Conservation (phyloP, 1,140 invertebrate genomes). For the Rhizoglyphus robini region DNA sequence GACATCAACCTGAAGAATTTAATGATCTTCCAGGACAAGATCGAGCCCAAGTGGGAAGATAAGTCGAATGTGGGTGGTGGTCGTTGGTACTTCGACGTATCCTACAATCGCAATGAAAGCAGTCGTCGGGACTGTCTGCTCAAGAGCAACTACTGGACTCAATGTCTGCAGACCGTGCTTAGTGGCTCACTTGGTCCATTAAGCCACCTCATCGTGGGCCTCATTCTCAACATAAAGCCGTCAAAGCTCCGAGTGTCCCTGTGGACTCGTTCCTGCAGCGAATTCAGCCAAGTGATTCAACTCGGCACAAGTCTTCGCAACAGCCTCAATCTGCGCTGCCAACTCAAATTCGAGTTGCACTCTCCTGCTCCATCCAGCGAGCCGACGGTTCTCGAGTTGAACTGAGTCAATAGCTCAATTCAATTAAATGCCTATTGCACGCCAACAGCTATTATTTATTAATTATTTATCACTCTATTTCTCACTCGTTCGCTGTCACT, state of each 20-base stretch:
- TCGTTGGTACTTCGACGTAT: constrained; percentile 1
- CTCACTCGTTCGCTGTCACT: background rate
- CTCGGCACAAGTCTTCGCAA: background rate
- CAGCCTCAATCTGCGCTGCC: background rate
- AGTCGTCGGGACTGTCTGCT: background rate
- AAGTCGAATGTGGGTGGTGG: background rate
- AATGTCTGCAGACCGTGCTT: background rate
- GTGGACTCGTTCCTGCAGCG: background rate
- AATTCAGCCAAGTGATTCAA: background rate
- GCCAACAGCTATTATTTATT: background rate
- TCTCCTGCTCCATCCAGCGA: background rate
- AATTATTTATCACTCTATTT: background rate
- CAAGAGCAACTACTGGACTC: background rate
- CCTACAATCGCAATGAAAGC: background rate
- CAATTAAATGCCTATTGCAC: background rate
- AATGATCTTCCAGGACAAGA: background rate
- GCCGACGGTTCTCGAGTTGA: background rate
- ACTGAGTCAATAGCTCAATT: background rate
- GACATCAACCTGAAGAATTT: background rate
- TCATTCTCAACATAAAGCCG: constrained; percentile 7
- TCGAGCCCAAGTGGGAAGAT: constrained; percentile 14
- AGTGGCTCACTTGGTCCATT: background rate
- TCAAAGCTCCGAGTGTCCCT: constrained; percentile 3
- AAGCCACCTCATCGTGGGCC: background rate
- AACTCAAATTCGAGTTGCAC: constrained; percentile 3